Base-by-base conservation (phyloP, 2,113 vertebrate species). In the Alligator sinensis region DNA sequence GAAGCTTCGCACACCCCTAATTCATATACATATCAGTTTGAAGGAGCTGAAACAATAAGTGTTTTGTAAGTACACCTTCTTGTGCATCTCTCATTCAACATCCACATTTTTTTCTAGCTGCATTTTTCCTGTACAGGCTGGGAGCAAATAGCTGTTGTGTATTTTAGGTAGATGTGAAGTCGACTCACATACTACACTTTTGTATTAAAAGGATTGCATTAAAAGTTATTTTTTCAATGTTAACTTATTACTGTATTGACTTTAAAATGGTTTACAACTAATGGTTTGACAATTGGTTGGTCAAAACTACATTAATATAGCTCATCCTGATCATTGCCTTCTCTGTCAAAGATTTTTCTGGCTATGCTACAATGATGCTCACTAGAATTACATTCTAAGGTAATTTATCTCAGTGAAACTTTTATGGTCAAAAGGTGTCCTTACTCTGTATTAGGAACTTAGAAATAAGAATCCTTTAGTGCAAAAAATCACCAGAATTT, bases 221-320 rank as follows among this genome's bases (percentile, higher is more conserved):
- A 47, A 47, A 11, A 72, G 57, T 72, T 68, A 27, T 25, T 47
- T 64, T 80, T 76, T 24, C 9, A 83, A 47, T 74, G 68, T 11
- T 11, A 5, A 22, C 80, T 55, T 2, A 38, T 6, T 1, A 91
- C 3, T 2, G 1, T 4, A 80, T 21, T 55, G 25, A 0, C 47
- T 96, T 92, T 61, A 59, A 62, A 87, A 90, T 87, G 28, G 55
- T 77, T 90, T 80, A 82, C 11, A 96, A 66, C 80, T 61, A 21
- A 54, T 47, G 79, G 11, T 70, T 34, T 0, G 19, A 84, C 75
- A 86, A 62, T 62, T 60, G 18, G 74, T 70, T 19, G 89, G 27
- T 34, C 34, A 85, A 91, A 89, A 59, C 64, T 82, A 88, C 4
- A 2, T 54, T 75, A 60, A 24, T 55, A 80, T 0, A 0, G 27